Evolutionary conservation across 2,797 vertebrate species (phyloP).

Genomic region (Lindbergichthys nudifrons): DNA sequence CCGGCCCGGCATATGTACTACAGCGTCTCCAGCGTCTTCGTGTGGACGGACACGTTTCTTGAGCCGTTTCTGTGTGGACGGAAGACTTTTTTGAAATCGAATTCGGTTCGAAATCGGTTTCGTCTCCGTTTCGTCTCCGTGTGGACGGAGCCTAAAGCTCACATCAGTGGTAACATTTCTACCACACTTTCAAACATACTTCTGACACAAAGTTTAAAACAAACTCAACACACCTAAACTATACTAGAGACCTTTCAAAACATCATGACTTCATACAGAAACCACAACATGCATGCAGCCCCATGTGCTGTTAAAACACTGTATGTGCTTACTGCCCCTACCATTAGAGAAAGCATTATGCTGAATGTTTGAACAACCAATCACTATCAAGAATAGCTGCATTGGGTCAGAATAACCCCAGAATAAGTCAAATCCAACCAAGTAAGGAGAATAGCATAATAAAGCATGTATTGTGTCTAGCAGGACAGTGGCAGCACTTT

Average conservation of each 20-base stretch:
- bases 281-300: not conserved
- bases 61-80: too few relatives aligned
- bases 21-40: too few relatives aligned
- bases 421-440: not conserved
- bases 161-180: not conserved
- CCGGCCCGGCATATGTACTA: too few relatives aligned
- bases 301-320: not conserved
- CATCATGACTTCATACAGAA: not conserved
- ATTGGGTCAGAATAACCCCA: not conserved
- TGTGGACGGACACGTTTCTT: too few relatives aligned
- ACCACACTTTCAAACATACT: not conserved
- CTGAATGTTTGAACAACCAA: not conserved
- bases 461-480: slow-evolving; percentile 10
- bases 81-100: too few relatives aligned
- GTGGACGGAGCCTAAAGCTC: not conserved
- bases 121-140: too few relatives aligned
- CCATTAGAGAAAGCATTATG: not conserved
- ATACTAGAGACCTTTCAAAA: slow-evolving; percentile 3
- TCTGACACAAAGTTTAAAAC: slow-evolving; percentile 9
- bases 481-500: not conserved
- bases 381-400: not conserved
- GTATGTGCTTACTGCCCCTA: not conserved
- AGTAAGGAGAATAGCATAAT: not conserved
- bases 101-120: too few relatives aligned
- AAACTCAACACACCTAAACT: not conserved